A percentile compares a stretch with the other conserved stretches of the same genome.
Conservation (phyloP, 1,140 invertebrate genomes). For the Ridgeia piscesae region DNA sequence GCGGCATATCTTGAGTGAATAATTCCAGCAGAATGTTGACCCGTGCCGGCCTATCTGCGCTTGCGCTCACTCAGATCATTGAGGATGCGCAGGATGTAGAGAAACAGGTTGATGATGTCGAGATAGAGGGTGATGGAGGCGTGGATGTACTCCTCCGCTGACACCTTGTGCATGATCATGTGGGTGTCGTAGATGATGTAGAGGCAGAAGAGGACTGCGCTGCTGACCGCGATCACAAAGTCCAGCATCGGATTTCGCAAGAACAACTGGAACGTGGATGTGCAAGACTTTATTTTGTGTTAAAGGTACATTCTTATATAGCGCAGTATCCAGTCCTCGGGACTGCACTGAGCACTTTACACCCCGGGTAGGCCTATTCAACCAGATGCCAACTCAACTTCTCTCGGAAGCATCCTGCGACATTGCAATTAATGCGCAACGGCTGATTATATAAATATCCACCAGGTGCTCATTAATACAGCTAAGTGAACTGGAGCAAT, state of each 20-base stretch:
- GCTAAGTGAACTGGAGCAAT: too few species aligned
- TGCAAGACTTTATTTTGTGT: too few species aligned
- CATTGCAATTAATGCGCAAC: too few species aligned
- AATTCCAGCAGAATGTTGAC: background rate
- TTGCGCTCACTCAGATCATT: slow-evolving; percentile 13
- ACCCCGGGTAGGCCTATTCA: too few species aligned
- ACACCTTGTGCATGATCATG: slow-evolving; percentile 69
- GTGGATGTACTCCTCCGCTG: slow-evolving; percentile 77
- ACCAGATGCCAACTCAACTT: too few species aligned
- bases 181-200: slow-evolving; percentile 72
- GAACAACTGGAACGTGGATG: slow-evolving; percentile 68
- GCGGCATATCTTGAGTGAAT: background rate
- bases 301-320: too few species aligned
- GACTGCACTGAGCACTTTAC: too few species aligned
- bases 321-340: too few species aligned
- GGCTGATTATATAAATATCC: too few species aligned
- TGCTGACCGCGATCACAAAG: slow-evolving; percentile 68
- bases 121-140: slow-evolving; percentile 82
- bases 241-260: slow-evolving; percentile 70
- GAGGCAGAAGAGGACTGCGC: slow-evolving; percentile 74
- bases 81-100: slow-evolving; percentile 72
- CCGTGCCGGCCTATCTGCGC: background rate
- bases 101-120: slow-evolving; percentile 84
- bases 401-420: too few species aligned
- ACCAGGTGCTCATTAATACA: too few species aligned